A percentile compares a stretch with the other conserved stretches of the same genome.
These are phyloP conservation scores for Caenorhabditis inopinata DNA, from an alignment of 1,140 invertebrate species.

Conservation along the genomic window DNA sequence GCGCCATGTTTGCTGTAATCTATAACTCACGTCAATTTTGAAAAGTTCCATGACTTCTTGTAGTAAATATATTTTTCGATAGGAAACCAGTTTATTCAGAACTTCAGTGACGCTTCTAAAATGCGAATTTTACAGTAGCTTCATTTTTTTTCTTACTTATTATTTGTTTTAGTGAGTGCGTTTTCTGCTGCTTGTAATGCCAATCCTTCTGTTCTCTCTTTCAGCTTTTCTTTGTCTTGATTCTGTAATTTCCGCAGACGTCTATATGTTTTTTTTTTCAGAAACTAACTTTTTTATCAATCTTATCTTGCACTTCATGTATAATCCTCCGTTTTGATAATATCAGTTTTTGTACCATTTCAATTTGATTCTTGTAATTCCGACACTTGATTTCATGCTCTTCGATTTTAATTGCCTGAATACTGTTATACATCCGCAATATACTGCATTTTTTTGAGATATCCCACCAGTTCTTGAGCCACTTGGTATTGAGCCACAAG, in stretches of 20 bases:
- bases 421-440: background rate
- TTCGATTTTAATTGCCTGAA: background rate
- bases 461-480: background rate
- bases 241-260: background rate
- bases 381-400: background rate
- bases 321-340: background rate
- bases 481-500: background rate
- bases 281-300: background rate
- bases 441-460: background rate
- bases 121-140: too few relatives aligned
- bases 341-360: slow-evolving; percentile 14
- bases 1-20: background rate
- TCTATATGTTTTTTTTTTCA: too few relatives aligned
- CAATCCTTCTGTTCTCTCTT: background rate
- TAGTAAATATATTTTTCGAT: background rate
- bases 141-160: background rate
- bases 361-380: background rate
- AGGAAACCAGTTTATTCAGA: background rate
- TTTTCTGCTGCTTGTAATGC: background rate
- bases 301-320: background rate
- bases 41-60: slow-evolving; percentile 9
- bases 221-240: background rate
- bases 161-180: background rate
- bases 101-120: background rate
- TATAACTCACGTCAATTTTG: slow-evolving; percentile 20